Conservation (phyloP, 2,888 invertebrate species). For the Zootermopsis nevadensis region DNA sequence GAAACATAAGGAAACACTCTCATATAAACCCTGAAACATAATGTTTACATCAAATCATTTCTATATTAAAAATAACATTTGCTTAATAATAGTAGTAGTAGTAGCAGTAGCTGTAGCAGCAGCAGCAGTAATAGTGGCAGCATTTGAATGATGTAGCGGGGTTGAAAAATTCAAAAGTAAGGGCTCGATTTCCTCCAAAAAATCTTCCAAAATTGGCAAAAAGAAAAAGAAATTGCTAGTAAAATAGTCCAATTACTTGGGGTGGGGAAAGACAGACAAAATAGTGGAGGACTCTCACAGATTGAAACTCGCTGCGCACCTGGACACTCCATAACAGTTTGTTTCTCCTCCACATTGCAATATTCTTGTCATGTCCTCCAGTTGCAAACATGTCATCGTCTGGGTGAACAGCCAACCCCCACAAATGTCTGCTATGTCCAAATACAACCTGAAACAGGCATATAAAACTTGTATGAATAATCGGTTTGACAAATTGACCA, state of each 20-base stretch:
- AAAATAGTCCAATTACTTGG: background rate
- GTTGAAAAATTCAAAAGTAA: too few species aligned
- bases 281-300: conserved; percentile 7
- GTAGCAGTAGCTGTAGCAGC: too few species aligned
- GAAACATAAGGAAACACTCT: conserved; percentile 88
- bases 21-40: conserved; percentile 77
- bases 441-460: conserved; percentile 74
- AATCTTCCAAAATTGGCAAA: background rate
- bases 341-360: conserved; percentile 90
- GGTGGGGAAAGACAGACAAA: background rate
- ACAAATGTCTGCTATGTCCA: conserved; percentile 88
- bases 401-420: conserved; percentile 90
- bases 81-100: too few species aligned
- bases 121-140: too few species aligned
- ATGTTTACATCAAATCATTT: background rate
- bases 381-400: conserved; percentile 92
- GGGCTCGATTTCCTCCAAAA: background rate
- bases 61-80: too few species aligned
- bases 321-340: conserved; percentile 88
- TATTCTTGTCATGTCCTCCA: conserved; percentile 90
- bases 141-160: too few species aligned
- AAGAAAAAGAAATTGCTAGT: background rate
- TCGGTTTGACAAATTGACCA: too few species aligned
- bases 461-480: too few species aligned
- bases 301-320: conserved; percentile 63